Evolutionary conservation across 2,113 vertebrate species (phyloP).

Genomic region (Willisornis vidua): DNA sequence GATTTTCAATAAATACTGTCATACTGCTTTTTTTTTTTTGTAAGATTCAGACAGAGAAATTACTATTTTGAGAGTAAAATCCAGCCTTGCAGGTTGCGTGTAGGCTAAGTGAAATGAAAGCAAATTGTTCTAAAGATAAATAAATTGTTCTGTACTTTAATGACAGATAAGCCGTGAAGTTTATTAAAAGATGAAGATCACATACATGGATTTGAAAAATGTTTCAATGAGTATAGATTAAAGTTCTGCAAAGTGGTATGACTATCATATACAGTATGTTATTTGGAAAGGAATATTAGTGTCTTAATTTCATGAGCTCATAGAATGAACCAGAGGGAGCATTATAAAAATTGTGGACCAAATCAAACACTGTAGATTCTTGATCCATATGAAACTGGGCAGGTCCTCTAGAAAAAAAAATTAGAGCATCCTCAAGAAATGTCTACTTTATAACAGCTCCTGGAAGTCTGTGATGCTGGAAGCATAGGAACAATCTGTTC

Average conservation of each 20-base stretch:
- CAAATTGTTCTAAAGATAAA: not conserved
- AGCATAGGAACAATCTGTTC: not conserved
- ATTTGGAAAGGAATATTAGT: not conserved
- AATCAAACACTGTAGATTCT: not conserved
- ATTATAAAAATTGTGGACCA: not conserved
- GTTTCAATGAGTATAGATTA: not conserved
- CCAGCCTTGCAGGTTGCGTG: not conserved
- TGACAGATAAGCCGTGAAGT: not conserved
- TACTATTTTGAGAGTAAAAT: not conserved
- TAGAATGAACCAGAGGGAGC: not conserved
- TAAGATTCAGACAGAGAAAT: not conserved
- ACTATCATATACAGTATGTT: not conserved
- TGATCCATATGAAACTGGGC: accelerated
- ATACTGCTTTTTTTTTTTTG: not conserved
- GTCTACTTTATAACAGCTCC: not conserved
- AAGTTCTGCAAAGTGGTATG: not conserved
- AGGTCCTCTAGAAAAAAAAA: not conserved
- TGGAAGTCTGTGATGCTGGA: not conserved
- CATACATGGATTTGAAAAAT: not conserved
- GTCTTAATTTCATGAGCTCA: not conserved
- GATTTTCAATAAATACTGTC: not conserved
- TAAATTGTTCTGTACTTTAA: not conserved
- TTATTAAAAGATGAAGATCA: not conserved
- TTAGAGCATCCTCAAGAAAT: not conserved
- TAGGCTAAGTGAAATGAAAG: not conserved